Evolutionary conservation across 2,888 invertebrate species (phyloP), one percentile per base, ranked within the genome.

Genomic region (Aquatica leii): DNA sequence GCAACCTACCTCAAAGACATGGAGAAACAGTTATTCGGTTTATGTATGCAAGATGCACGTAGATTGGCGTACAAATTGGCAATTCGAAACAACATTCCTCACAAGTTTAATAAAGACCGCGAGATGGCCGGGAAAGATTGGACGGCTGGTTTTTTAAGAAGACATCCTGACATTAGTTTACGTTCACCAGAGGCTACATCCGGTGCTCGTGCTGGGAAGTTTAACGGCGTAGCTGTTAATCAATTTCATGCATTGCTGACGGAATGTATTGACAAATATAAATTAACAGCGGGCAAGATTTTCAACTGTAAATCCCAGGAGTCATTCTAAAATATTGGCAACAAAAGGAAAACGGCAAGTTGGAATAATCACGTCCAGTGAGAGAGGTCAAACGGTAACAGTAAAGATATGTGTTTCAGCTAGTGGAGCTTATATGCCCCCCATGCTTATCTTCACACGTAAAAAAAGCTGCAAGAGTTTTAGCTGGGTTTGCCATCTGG

Each of bases 331-430:
- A 69, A 60, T 75, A 34, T 62, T 76, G 9, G 73, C 74, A 1
- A 53, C 12, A 35, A 69, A 71, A 56, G 75, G 74, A 4, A 57
- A 71, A 66, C 74, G 72, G 55, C 74, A 77, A 67, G 73, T 77
- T 1, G 73, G 73, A 1, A 60, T 69, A 0, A 35, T 74, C 15
- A 69, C 71, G 18, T 74, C 74, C 9, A 75, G 73, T 50, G 76
- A 79, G 59, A 34, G 74, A 70, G 52, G 65, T 24, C 21, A 50
- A 20, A 54, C 46, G 1, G 46, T 54, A 3, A 55, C 60, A 5
- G 61, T 60, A 4, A 56, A 59, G 24, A 57, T 61, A 31, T 65
- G 57, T 49, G 43, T 53, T 40, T 62, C 54, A 24, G 52, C 55
- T 9, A 12, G 14, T 57, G 56, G 40, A 11, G 48, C 12, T 24